Evolutionary conservation across 2,113 vertebrate genomes (phyloP), one percentile per base, ranked within the genome.

Genomic region (Tiliqua scincoides): DNA sequence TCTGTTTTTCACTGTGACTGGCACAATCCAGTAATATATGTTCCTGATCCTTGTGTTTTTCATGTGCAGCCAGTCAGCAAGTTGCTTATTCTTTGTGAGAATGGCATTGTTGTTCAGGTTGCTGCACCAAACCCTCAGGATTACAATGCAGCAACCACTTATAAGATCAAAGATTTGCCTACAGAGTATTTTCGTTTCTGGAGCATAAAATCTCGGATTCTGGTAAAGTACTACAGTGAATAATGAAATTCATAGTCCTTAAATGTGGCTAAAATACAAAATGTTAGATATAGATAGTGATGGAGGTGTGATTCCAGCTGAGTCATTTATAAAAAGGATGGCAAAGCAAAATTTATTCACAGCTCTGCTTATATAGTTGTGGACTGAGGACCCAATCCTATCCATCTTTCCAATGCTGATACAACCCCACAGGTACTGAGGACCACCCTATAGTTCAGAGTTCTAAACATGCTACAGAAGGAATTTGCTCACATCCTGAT

Each of bases 191-290:
- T 99, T 95, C 95, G 93, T 91, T 99, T 99, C 94, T 94, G 78
- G 83, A 99, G 98, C 93, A 96, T 99, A 96, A 98, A 98, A 91
- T 98, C 98, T 43, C 95, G 70, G 89, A 97, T 99, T 79, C 94
- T 98, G 98, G 98, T 99, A 96, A 93, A 90, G 37, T 77, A 71
- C 35, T 68, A 4, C 88, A 8, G 14, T 84, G 11, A 57, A 7
- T 52, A 90, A 81, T 86, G 77, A 25, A 0, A 14, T 85, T 52
- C 3, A 8, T 32, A 86, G 30, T 27, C 4, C 40, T 63, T 6
- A 54, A 35, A 61, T 79, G 18, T 83, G 88, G 25, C n/a, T 37
- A 77, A 67, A 75, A 21, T 40, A 35, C 25, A 72, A 85, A 48
- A 48, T 48, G 43, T 8, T 48, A 8, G 43, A 48, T 63, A n/a